Percentiles rank a stretch among this genome's conserved stretches.
These are phyloP conservation scores for Phoeniculus purpureus DNA, from an alignment of 2,797 vertebrate species.

Conservation along the genomic window DNA sequence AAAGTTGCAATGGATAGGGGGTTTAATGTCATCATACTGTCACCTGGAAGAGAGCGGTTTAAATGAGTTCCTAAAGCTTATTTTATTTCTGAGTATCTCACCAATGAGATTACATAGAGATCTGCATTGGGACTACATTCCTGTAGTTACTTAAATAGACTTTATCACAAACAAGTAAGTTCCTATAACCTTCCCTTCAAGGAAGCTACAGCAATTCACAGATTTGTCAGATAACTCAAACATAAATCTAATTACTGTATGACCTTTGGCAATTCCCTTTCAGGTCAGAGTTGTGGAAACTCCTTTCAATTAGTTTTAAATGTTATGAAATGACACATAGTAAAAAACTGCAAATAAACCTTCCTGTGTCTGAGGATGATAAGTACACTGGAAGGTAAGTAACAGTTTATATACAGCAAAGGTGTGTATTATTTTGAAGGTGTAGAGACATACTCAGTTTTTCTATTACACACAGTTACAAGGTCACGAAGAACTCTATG, in stretches of 20 bases:
- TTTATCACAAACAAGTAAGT: conserved; percentile 22
- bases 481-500: not conserved
- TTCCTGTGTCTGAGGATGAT: not conserved
- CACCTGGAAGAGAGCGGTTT: not conserved
- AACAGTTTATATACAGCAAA: not conserved
- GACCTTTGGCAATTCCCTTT: not conserved
- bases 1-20: not conserved
- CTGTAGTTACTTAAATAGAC: conserved; percentile 31
- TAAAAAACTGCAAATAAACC: not conserved
- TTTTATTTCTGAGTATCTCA: conserved; percentile 13
- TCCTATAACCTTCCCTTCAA: conserved; percentile 1
- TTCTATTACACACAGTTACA: conserved; percentile 13
- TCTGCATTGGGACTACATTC: conserved; percentile 13
- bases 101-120: not conserved
- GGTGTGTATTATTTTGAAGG: not conserved
- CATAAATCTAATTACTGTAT: conserved; percentile 11
- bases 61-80: conserved; percentile 3
- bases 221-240: conserved; percentile 42
- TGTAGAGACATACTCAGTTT: not conserved
- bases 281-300: not conserved
- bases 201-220: conserved; percentile 30
- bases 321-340: not conserved
- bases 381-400: not conserved
- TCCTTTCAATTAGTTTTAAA: not conserved
- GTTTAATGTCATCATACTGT: not conserved